Evolutionary conservation across 2,888 invertebrate species (phyloP), one percentile per base, ranked within the genome.

Genomic region (Eristalis pertinax): DNA sequence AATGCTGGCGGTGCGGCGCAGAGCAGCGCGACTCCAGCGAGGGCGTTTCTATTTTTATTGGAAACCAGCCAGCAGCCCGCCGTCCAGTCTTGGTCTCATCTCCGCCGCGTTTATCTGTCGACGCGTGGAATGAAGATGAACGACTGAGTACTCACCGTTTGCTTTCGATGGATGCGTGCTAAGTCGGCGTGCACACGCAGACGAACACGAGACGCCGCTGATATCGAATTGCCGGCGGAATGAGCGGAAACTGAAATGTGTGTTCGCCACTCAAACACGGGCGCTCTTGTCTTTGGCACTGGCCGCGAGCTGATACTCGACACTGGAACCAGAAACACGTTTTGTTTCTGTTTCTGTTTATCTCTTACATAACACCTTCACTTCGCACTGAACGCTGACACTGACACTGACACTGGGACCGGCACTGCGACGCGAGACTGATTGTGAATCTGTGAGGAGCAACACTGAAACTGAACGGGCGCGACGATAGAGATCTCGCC

Each of bases 141-240:
- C 43, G n/a, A 4, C 10, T 11, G n/a, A n/a, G 8, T 10, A 74
- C 74, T 74, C 50, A 74, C 74, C 50, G 64, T 41, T 62, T 7
- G 41, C 19, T 19, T 1, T n/a, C 11, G 35, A 41, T 4, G n/a
- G 72, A 72, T 41, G 15, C 41, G 60, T 38, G 41, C 72, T 72
- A 35, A 58, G n/a, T n/a, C 15, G 38, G 41, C 35, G 24, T 15
- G 8, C 15, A 38, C 26, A 62, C 2, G 24, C 38, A 58, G 26
- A 4, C 15, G 4, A 13, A 15, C 43, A 19, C 19, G 7, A 4
- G 5, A n/a, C 19, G 50, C 19, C 4, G 43, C 50, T n/a, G 50
- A 50, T 50, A 50, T 50, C 50, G 8, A 19, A 8, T 50, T 50
- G 8, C 50, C n/a, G 50, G 19, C 4, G 8, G 5, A n/a, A n/a